These are phyloP conservation scores for Globodera ellingtonae DNA, from an alignment of 1,140 invertebrate genomes.

Conservation along the genomic window DNA sequence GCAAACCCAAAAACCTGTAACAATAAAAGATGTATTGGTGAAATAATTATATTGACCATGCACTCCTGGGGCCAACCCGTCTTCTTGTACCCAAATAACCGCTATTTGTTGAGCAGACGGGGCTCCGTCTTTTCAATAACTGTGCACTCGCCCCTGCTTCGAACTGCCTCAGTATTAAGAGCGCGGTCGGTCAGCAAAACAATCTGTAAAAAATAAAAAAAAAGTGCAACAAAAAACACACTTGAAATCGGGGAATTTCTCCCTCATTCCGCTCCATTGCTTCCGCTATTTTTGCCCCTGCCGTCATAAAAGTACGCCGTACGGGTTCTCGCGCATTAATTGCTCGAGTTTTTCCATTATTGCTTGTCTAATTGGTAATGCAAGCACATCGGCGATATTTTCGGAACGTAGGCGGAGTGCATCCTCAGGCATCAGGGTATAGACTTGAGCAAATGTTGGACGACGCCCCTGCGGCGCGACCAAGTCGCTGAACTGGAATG, in stretches of 20 bases:
- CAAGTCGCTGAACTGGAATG: not conserved
- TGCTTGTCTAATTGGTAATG: not conserved
- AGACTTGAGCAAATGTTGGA: too few species aligned
- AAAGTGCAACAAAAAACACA: not conserved
- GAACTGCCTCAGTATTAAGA: not conserved
- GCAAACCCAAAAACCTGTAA: too few species aligned
- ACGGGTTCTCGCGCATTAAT: not conserved
- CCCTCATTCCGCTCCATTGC: not conserved
- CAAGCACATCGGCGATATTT: not conserved
- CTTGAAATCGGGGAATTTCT: not conserved
- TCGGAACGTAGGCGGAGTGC: not conserved
- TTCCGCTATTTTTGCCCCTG: not conserved
- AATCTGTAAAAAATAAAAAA: not conserved
- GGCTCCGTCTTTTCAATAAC: not conserved
- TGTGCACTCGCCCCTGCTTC: not conserved
- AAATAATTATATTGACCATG: not conserved
- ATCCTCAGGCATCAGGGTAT: not conserved
- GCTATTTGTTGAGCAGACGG: not conserved
- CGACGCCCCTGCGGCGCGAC: not conserved
- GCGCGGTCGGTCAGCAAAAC: not conserved
- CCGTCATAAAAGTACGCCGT: not conserved
- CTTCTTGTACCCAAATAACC: not conserved
- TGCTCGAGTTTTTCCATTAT: not conserved
- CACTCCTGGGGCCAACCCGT: not conserved
- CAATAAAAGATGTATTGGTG: too few species aligned